These are phyloP conservation scores for Saiga tatarica DNA, from an alignment of 2,113 vertebrate genomes.

Conservation along the genomic window DNA sequence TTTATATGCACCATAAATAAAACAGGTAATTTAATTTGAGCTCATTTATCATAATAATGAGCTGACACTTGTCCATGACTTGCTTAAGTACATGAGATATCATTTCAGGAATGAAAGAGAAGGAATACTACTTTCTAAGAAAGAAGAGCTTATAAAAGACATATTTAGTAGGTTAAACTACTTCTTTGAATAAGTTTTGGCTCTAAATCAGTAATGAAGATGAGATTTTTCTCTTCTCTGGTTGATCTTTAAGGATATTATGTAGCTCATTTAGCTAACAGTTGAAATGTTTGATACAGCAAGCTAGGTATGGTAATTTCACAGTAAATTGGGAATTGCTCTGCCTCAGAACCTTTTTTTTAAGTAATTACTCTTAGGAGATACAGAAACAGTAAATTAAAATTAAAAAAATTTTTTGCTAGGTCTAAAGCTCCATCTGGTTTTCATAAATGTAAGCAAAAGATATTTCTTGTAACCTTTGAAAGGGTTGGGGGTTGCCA, in stretches of 20 bases:
- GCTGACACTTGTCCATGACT: neutral
- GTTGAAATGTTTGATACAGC: slow-evolving; percentile 10
- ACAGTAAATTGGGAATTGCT: slow-evolving; percentile 18
- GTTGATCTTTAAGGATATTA: slow-evolving; percentile 25
- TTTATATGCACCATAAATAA: neutral
- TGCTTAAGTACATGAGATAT: slow-evolving; percentile 35
- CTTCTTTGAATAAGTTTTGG: slow-evolving; percentile 49
- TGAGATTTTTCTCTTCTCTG: slow-evolving; percentile 48
- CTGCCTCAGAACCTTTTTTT: neutral
- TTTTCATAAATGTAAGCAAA: neutral
- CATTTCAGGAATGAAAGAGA: slow-evolving; percentile 70
- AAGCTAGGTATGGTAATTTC: slow-evolving; percentile 24
- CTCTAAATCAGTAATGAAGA: slow-evolving; percentile 31
- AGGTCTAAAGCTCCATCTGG: neutral
- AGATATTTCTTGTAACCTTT: neutral
- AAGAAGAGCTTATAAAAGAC: slow-evolving; percentile 64
- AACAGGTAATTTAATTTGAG: slow-evolving; percentile 16
- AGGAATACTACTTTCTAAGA: slow-evolving; percentile 75
- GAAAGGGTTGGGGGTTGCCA: neutral
- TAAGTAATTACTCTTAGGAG: slow-evolving; percentile 15
- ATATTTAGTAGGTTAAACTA: slow-evolving; percentile 77
- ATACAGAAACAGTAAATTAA: slow-evolving; percentile 12
- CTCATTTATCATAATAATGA: slow-evolving; percentile 2
- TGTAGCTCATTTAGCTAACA: slow-evolving; percentile 1
- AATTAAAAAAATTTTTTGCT: neutral